Base-by-base conservation (phyloP, 2,888 invertebrate species). In the Eristalis intricaria region DNA sequence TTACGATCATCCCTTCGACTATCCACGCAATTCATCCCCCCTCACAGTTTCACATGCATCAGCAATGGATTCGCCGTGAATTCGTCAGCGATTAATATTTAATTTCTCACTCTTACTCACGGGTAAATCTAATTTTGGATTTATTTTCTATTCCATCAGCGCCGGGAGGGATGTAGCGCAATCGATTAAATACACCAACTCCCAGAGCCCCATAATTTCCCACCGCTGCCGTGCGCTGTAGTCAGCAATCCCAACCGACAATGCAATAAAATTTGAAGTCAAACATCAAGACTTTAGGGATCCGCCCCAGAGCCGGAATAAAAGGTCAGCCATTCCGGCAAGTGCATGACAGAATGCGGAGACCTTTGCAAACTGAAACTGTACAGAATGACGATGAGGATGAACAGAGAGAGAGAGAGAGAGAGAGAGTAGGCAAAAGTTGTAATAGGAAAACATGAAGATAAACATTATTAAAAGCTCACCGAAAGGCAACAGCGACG, bases 391-490 rank as follows among this genome's bases (percentile, higher is more conserved):
- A 56, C 38, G 10, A 35, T 8, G 11, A 35, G 10, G 35, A 10
- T 10, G 63, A 60, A 40, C 2, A 15, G n/a, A n/a, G n/a, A 5
- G n/a, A 8, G 50, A 8, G 50, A 19, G n/a, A 15, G n/a, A 7
- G n/a, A 43, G n/a, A n/a, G n/a, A n/a, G 38, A 40, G 2, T 11
- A 10, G 2, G 40, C 15, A 71, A 58, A 69, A 65, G 71, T 26
- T 73, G 68, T 63, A 29, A 79, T 23, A 58, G 70, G 38, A 56
- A 86, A 58, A 87, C 83, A 70, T 60, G 58, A 83, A 75, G 79
- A 87, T 83, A 87, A 83, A 87, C 83, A 87, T 83, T 87, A 87
- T 83, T 87, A 87, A 87, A 87, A 87, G 83, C 83, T 86, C 75
- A 83, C 83, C 83, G 79, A 83, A 79, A 70, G 82, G 35, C 71